Percentiles rank a stretch among this genome's conserved stretches.
These are phyloP conservation scores for Amphimallon solstitiale DNA, from an alignment of 2,888 invertebrate genomes.

Conservation along the genomic window DNA sequence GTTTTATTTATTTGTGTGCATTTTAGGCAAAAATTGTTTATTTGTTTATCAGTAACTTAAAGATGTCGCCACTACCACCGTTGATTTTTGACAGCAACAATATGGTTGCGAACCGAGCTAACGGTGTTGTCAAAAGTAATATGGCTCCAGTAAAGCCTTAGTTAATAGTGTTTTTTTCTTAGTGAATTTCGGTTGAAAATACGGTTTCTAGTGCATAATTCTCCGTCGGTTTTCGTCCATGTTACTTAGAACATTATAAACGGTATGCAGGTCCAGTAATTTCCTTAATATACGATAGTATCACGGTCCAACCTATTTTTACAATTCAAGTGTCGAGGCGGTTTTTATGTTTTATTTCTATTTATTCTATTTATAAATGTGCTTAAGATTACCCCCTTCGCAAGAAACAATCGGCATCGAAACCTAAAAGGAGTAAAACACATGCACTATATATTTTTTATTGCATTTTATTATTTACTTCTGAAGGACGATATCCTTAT, in stretches of 20 bases:
- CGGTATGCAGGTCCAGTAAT: constrained; percentile 36
- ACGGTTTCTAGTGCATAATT: constrained; percentile 36
- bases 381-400: constrained; percentile 27
- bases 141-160: constrained; percentile 44
- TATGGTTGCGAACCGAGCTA: constrained; percentile 38
- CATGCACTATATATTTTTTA: constrained; percentile 21
- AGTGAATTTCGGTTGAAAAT: constrained; percentile 39
- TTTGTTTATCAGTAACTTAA: not conserved
- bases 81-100: constrained; percentile 30
- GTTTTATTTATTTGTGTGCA: too few species aligned
- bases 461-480: constrained; percentile 13
- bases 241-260: constrained; percentile 43
- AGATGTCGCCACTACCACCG: constrained; percentile 2
- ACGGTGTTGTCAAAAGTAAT: constrained; percentile 43
- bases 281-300: not conserved
- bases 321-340: constrained; percentile 36
- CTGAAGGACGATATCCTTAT: constrained; percentile 46
- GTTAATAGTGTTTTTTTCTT: constrained; percentile 29
- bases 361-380: constrained; percentile 35
- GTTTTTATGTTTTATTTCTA: constrained; percentile 39
- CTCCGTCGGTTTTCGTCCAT: constrained; percentile 39
- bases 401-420: not conserved
- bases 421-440: constrained; percentile 9
- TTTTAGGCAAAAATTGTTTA: not conserved
- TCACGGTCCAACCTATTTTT: constrained; percentile 40